phyloP scores from a whole-genome alignment of 2,113 vertebrate genomes.

The Puffinus mauretanicus region DNA sequence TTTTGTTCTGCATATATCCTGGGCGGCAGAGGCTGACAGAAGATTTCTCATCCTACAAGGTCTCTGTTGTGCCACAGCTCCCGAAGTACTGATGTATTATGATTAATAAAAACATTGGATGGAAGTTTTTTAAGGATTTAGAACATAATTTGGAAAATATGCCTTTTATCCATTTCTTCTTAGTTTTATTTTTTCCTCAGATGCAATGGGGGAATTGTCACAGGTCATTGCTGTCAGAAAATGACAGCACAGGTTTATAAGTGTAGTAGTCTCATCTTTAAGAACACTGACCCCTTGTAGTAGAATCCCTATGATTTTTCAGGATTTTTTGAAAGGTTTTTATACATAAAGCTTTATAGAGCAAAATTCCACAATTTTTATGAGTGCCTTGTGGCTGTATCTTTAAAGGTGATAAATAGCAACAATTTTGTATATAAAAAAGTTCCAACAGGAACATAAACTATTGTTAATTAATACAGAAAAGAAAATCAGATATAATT shows the following conservation, averaged over 20 bases:
- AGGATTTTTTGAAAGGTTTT: background rate
- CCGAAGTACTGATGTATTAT: background rate
- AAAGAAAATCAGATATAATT: background rate
- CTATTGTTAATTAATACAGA: background rate
- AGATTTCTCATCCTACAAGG: background rate
- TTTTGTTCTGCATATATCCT: background rate
- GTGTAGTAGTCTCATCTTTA: background rate
- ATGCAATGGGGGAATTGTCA: background rate
- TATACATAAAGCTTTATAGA: background rate
- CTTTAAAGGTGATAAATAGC: background rate
- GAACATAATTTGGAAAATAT: background rate
- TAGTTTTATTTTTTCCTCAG: no score
- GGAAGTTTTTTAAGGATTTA: background rate
- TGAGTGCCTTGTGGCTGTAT: background rate
- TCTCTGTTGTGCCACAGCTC: background rate
- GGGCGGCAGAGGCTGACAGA: background rate
- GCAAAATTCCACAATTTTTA: background rate
- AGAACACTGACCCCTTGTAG: background rate
- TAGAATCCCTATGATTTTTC: background rate
- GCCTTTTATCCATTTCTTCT: background rate
- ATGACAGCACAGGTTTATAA: background rate
- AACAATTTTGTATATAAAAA: background rate
- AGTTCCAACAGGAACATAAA: background rate
- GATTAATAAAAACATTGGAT: background rate
- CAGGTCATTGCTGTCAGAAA: background rate